phyloP scores from a whole-genome alignment of 1,140 invertebrate species.

The Leucophenga varia region DNA sequence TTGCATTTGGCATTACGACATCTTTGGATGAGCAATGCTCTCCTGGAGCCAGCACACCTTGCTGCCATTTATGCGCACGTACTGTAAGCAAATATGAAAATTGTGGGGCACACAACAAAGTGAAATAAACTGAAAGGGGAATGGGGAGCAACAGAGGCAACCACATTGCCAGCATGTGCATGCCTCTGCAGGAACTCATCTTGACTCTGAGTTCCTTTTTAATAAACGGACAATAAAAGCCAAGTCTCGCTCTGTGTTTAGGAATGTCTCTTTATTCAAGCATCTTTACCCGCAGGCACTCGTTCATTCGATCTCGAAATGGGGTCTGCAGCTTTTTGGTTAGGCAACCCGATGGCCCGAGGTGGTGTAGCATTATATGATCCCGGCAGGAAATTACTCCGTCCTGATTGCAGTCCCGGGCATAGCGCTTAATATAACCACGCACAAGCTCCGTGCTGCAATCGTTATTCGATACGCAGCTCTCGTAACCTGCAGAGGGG shows the following conservation, averaged over 20 bases:
- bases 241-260: too few species aligned
- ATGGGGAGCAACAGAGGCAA: conserved; percentile 9
- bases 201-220: too few species aligned
- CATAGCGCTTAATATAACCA: conserved; percentile 24
- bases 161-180: conserved; percentile 1
- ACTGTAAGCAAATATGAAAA: conserved; percentile 48
- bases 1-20: conserved; percentile 29
- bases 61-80: conserved; percentile 42
- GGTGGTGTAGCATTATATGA: conserved; percentile 35
- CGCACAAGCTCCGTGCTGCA: conserved; percentile 28
- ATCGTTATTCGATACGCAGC: conserved; percentile 17
- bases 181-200: too few species aligned
- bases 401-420: conserved; percentile 35
- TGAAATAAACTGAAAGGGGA: conserved; percentile 9
- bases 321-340: too few species aligned
- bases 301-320: too few species aligned
- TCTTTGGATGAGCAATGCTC: conserved; percentile 3
- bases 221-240: too few species aligned
- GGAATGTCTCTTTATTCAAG: conserved; percentile 12
- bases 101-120: conserved; percentile 22
- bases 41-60: conserved; percentile 9
- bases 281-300: too few species aligned
- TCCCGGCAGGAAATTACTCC: conserved; percentile 36
- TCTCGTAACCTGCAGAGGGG: conserved; percentile 35
- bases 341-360: conserved; percentile 34